Evolutionary conservation across 2,888 invertebrate species (phyloP), one percentile per base, ranked within the genome.

Genomic region (Phaedon cochleariae): DNA sequence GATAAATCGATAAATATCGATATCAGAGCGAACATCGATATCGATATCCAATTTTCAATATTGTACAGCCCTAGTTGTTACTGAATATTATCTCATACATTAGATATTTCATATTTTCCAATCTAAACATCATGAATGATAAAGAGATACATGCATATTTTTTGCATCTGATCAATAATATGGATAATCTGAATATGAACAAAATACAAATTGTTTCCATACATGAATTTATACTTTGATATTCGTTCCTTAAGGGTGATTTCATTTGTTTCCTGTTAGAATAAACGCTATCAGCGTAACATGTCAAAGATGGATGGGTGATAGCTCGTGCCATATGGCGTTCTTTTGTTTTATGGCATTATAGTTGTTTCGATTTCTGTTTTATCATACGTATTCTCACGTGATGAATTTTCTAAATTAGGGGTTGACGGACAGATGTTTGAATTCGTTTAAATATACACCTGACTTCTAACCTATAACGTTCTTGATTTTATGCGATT

Each of bases 401-500:
- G 68, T 68, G 74, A 74, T 74, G 76, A 69, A 74, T 73, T 70
- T 68, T 73, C 64, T 49, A 68, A 74, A 73, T 70, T 69, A 66
- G 72, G 73, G 73, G 68, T 71, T 67, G 61, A 59, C 52, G 67
- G 71, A 73, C 76, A 76, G 76, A 77, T 77, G 77, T 75, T 71
- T 71, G 73, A 74, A 72, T 73, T 72, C 73, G 76, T 73, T 74
- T 73, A 74, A 76, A 75, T 67, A 66, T 62, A 69, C 77, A 78
- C 78, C 77, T 80, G 78, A 78, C 77, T 74, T 76, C 72, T 64
- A 70, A 72, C 71, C 62, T 60, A 75, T 41, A 41, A 76, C 77
- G 71, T 75, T 67, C 74, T 75, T 67, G 72, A 74, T 72, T 74
- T 66, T 17, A 57, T 57, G 9, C 31, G 41, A 45, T 57, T 57